phyloP scores from a whole-genome alignment of 2,797 vertebrate species.

The Mormyrops boulengeri region DNA sequence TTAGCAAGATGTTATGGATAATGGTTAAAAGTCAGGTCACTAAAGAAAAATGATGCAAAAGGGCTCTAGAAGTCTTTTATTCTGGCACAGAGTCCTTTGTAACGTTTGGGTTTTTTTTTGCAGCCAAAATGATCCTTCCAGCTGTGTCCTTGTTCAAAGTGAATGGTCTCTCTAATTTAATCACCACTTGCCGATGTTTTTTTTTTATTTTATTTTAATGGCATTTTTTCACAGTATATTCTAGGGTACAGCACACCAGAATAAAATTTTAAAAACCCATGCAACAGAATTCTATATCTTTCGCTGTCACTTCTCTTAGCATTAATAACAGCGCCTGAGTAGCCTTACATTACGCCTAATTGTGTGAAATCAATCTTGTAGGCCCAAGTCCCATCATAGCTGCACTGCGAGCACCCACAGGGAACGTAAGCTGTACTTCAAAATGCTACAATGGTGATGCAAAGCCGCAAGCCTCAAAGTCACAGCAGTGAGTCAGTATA shows the following conservation, averaged over 20 bases:
- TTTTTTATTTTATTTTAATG: neutral
- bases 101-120: neutral
- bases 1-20: constrained; percentile 5
- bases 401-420: neutral
- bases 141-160: constrained; percentile 16
- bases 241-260: neutral
- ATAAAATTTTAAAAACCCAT: neutral
- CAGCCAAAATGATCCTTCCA: constrained; percentile 7
- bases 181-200: neutral
- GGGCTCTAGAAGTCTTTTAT: neutral
- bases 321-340: neutral
- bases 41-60: neutral
- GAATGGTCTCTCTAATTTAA: neutral
- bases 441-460: neutral
- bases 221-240: neutral
- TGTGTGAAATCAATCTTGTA: neutral
- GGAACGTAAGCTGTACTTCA: neutral
- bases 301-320: neutral
- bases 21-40: neutral
- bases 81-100: neutral
- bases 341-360: neutral
- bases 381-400: neutral
- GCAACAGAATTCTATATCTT: neutral
- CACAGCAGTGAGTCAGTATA: neutral
- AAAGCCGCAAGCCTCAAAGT: neutral